phyloP scores from a whole-genome alignment of 1,140 invertebrate species.

The Atta texana region DNA sequence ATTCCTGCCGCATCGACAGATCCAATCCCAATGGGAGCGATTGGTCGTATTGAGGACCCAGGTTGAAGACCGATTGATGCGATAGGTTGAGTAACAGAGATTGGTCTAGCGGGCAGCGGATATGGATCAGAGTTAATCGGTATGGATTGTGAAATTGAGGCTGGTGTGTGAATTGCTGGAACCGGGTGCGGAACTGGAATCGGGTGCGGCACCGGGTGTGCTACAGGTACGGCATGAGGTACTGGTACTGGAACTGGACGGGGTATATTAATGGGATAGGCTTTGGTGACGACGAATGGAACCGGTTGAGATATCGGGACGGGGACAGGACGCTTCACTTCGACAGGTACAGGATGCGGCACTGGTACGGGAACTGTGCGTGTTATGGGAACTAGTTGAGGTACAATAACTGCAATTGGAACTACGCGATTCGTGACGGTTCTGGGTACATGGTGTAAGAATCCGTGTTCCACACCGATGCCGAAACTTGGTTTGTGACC shows the following conservation, averaged over 20 bases:
- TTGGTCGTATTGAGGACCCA: neutral
- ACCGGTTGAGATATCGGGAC: slow-evolving; percentile 24
- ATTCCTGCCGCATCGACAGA: neutral
- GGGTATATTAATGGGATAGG: slow-evolving; percentile 34
- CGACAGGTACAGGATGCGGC: slow-evolving; percentile 80
- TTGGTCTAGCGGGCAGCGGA: neutral
- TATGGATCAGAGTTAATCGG: neutral
- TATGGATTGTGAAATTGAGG: slow-evolving; percentile 68
- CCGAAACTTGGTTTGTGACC: slow-evolving; percentile 9
- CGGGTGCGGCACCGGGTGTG: slow-evolving; percentile 75
- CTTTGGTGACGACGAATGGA: slow-evolving; percentile 1
- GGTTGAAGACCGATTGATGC: neutral
- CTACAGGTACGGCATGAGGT: slow-evolving; percentile 74
- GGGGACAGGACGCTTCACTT: slow-evolving; percentile 76
- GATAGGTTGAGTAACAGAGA: neutral
- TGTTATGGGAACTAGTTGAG: slow-evolving; percentile 33
- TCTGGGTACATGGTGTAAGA: neutral
- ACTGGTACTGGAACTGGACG: slow-evolving; percentile 35
- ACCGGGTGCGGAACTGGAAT: slow-evolving; percentile 59
- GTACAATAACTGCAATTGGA: slow-evolving; percentile 39
- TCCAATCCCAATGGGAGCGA: neutral
- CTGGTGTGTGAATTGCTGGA: slow-evolving; percentile 52
- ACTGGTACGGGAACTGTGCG: slow-evolving; percentile 75
- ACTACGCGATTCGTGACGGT: slow-evolving; percentile 57
- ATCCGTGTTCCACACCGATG: neutral